A percentile compares a stretch with the other conserved stretches of the same genome.
Conservation (phyloP, 2,797 vertebrate species). For the Eidolon dupreanum region DNA sequence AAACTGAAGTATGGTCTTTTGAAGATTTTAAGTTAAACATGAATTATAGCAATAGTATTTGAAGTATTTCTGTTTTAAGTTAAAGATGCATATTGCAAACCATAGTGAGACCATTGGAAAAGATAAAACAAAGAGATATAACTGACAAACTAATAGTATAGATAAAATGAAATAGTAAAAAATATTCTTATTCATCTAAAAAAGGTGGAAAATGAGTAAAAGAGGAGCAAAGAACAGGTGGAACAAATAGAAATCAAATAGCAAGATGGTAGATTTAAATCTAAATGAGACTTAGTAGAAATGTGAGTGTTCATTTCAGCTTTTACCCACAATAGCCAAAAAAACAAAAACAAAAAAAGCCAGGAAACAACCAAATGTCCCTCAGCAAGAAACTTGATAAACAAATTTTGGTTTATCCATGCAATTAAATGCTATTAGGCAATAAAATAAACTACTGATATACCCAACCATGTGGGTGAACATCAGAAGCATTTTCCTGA, state of each 20-base stretch:
- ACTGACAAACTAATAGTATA: not conserved
- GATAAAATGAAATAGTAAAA: not conserved
- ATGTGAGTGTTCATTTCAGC: not conserved
- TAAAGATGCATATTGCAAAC: not conserved
- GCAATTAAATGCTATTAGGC: not conserved
- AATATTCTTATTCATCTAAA: not conserved
- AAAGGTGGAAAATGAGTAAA: not conserved
- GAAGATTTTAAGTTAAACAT: not conserved
- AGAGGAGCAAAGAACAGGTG: not conserved
- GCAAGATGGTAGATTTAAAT: not conserved
- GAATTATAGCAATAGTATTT: not conserved
- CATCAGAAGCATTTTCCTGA: not conserved
- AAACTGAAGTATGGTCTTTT: not conserved
- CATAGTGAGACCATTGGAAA: not conserved
- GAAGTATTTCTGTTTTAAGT: not conserved
- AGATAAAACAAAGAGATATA: not conserved
- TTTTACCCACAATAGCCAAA: not conserved
- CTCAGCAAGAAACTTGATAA: not conserved
- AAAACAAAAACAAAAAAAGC: not conserved
- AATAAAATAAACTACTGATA: not conserved
- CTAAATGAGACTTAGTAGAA: not conserved
- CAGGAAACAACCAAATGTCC: not conserved
- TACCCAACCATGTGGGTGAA: not conserved
- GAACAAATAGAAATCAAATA: not conserved
- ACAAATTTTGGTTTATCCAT: not conserved